Percentiles rank a stretch among this genome's conserved stretches.
phyloP scores from a whole-genome alignment of 2,113 vertebrate genomes.

The Syngnathus typhle region DNA sequence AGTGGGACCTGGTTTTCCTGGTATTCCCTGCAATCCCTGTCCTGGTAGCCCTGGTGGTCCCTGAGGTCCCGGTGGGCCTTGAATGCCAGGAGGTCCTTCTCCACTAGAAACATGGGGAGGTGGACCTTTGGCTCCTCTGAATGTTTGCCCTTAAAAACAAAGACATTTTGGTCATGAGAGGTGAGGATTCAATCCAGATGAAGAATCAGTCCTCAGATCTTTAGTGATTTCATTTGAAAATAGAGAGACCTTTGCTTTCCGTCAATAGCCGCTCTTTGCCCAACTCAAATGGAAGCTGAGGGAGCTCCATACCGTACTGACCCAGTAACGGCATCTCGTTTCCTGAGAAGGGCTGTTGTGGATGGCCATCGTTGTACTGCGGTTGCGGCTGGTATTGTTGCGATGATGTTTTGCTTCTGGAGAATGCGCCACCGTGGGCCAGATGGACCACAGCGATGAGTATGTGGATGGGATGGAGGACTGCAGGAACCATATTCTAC shows the following conservation, averaged over 20 bases:
- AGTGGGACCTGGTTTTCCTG: conserved; percentile 62
- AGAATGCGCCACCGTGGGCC: conserved; percentile 80
- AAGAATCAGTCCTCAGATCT: neutral
- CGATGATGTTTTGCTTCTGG: conserved; percentile 84
- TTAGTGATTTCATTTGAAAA: neutral
- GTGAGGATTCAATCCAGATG: neutral
- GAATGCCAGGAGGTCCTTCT: conserved; percentile 75
- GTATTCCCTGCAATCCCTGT: conserved; percentile 59
- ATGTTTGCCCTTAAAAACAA: conserved; percentile 52
- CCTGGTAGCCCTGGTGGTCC: conserved; percentile 83
- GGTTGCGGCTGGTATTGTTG: conserved; percentile 82
- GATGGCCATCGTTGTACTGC: conserved; percentile 83
- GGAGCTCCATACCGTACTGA: conserved; percentile 84
- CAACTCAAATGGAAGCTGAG: conserved; percentile 76
- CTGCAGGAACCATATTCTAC: conserved; percentile 60
- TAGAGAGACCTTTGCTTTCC: conserved; percentile 78
- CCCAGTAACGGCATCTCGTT: conserved; percentile 84
- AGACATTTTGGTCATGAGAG: neutral
- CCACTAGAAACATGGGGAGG: conserved; percentile 37
- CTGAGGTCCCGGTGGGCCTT: conserved; percentile 82
- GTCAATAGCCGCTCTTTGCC: conserved; percentile 79
- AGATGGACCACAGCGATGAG: conserved; percentile 67
- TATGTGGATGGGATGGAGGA: conserved; percentile 56
- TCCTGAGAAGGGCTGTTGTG: conserved; percentile 78
- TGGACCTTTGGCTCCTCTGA: conserved; percentile 78